Percentiles rank a stretch among this genome's conserved stretches.
These are phyloP conservation scores for Beroe ovata DNA, from an alignment of 37 sponge, comb jelly and placozoan genomes.

Conservation along the genomic window DNA sequence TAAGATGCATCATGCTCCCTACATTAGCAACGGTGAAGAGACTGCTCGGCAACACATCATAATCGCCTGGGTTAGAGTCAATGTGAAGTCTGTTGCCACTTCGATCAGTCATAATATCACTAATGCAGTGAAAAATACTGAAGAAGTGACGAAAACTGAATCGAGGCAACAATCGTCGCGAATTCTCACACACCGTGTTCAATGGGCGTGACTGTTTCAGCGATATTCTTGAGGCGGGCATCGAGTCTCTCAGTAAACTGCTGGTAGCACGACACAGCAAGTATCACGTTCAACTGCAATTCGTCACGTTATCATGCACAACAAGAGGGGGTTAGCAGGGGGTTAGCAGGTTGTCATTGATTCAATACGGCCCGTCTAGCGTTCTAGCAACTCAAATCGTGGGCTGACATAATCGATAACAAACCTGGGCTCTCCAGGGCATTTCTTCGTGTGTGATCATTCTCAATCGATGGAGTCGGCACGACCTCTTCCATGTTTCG, in stretches of 20 bases:
- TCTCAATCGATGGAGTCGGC: constrained; percentile 71
- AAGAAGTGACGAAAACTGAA: too few species aligned
- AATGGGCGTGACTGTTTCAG: neutral
- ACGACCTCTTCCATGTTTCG: constrained; percentile 55
- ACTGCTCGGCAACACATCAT: constrained; percentile 41
- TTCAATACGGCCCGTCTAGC: too few species aligned
- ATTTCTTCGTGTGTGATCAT: constrained; percentile 74
- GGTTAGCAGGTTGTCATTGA: too few species aligned
- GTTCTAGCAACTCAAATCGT: too few species aligned
- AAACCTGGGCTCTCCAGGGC: constrained; percentile 88
- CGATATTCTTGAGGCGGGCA: neutral
- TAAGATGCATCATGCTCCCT: constrained; percentile 26
- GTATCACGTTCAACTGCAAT: constrained; percentile 59
- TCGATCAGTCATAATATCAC: too few species aligned
- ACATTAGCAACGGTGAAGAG: constrained; percentile 6
- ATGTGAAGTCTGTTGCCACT: too few species aligned
- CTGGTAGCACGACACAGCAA: constrained; percentile 40
- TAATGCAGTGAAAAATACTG: too few species aligned
- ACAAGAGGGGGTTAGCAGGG: too few species aligned
- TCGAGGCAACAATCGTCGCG: too few species aligned
- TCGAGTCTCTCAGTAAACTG: constrained; percentile 31
- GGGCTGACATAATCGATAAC: too few species aligned
- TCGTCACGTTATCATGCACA: too few species aligned
- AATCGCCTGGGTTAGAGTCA: neutral
- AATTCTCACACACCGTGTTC: neutral